A percentile compares a stretch with the other conserved stretches of the same genome.
phyloP scores from a whole-genome alignment of 2,797 vertebrate genomes.

The Pogonophryne albipinna region DNA sequence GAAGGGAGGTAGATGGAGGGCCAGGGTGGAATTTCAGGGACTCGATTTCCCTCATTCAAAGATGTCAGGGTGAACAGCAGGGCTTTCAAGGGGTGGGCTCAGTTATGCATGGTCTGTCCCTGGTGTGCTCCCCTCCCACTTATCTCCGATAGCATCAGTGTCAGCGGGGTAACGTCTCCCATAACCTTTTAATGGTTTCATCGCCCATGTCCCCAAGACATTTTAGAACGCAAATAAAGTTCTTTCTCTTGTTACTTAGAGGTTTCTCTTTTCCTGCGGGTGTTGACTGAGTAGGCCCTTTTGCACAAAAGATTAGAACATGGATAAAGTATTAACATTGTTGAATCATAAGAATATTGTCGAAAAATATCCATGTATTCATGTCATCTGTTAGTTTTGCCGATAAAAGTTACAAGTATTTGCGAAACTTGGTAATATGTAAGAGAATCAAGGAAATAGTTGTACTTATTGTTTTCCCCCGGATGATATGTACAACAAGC shows the following conservation, averaged over 20 bases:
- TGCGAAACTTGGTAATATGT: slow-evolving; percentile 16
- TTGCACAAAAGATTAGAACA: slow-evolving; percentile 49
- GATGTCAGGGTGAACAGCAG: slow-evolving; percentile 46
- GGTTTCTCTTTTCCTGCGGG: slow-evolving; percentile 50
- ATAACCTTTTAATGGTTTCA: slow-evolving; percentile 76
- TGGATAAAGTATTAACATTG: slow-evolving; percentile 53
- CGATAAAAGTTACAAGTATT: slow-evolving; percentile 38
- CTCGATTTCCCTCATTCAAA: slow-evolving; percentile 41
- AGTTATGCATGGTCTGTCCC: slow-evolving; percentile 62
- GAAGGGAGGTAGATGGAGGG: slow-evolving; percentile 21
- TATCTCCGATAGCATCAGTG: slow-evolving; percentile 72
- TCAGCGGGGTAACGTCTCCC: slow-evolving; percentile 64
- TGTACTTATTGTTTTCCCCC: slow-evolving; percentile 13
- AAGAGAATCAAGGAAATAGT: slow-evolving; percentile 2
- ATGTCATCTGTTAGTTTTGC: slow-evolving; percentile 17
- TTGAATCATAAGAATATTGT: slow-evolving; percentile 42
- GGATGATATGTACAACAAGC: slow-evolving; percentile 9
- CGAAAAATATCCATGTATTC: slow-evolving; percentile 53
- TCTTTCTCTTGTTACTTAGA: slow-evolving; percentile 65
- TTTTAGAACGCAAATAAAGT: slow-evolving; percentile 80
- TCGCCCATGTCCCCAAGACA: slow-evolving; percentile 65
- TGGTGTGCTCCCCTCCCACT: slow-evolving; percentile 51
- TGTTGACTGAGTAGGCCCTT: slow-evolving; percentile 45
- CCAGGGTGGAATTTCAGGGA: slow-evolving; percentile 66
- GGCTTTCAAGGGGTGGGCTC: slow-evolving; percentile 61